phyloP scores from a whole-genome alignment of 2,888 invertebrate species.

The Diplolepis rosae region DNA sequence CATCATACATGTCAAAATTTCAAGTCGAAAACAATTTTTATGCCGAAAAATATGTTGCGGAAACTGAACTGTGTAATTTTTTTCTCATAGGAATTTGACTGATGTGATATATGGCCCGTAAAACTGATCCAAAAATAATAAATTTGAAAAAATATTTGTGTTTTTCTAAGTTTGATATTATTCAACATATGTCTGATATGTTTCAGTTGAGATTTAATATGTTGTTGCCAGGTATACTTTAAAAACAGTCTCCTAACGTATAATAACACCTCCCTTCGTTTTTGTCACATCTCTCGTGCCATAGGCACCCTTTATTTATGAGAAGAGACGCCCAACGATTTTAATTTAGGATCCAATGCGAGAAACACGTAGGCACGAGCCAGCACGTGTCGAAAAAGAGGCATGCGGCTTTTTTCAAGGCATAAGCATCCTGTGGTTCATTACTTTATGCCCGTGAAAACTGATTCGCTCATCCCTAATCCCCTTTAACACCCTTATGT shows the following conservation, averaged over 20 bases:
- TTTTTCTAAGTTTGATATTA: too few species aligned
- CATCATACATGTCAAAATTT: too few species aligned
- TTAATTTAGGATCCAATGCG: constrained; percentile 5
- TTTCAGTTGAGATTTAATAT: background rate
- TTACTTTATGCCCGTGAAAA: background rate
- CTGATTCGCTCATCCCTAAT: background rate
- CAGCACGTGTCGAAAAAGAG: constrained; percentile 2
- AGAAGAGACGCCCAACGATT: background rate
- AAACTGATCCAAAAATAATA: too few species aligned
- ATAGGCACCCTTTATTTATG: background rate
- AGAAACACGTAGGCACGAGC: background rate
- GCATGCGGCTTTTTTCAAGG: background rate
- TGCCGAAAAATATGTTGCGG: too few species aligned
- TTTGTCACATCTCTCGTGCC: background rate
- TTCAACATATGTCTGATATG: too few species aligned
- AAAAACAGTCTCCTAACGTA: background rate
- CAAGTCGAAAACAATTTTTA: too few species aligned
- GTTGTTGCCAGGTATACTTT: background rate
- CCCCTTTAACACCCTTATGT: background rate
- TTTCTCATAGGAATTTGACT: too few species aligned
- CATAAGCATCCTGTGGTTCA: background rate
- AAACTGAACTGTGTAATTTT: too few species aligned
- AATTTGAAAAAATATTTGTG: too few species aligned
- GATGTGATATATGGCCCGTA: too few species aligned
- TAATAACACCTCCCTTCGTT: background rate